Percentiles rank a stretch among this genome's conserved stretches.
Conservation (phyloP, 1,140 invertebrate genomes). For the Cecropterus lyciades region DNA sequence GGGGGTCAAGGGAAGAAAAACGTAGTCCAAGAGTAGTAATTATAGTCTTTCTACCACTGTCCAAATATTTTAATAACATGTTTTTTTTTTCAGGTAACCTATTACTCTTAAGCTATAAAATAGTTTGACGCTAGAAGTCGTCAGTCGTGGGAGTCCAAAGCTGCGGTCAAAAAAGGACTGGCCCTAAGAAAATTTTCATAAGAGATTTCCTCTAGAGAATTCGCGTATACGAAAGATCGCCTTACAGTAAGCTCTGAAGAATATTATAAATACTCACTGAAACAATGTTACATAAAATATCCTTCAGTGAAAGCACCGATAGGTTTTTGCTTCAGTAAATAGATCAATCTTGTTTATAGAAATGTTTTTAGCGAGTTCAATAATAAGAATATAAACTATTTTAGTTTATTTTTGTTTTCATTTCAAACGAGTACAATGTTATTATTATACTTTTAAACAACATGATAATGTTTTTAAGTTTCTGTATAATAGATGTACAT, state of each 20-base stretch:
- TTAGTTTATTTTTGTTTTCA: too few species aligned
- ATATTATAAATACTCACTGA: conserved; percentile 12
- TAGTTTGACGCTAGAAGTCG: background rate
- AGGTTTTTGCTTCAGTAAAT: background rate
- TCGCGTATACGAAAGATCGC: conserved; percentile 12
- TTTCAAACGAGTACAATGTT: too few species aligned
- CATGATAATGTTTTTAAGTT: too few species aligned
- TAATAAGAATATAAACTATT: background rate
- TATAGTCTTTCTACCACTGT: too few species aligned
- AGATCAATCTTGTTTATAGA: background rate
- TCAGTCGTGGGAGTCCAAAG: background rate
- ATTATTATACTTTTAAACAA: too few species aligned
- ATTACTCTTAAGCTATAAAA: too few species aligned
- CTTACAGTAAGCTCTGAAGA: conserved; percentile 19
- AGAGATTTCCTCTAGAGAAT: conserved; percentile 21
- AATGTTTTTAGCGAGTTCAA: background rate
- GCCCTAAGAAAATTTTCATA: conserved; percentile 27
- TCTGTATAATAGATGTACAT: too few species aligned
- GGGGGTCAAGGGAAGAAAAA: too few species aligned
- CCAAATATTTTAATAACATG: too few species aligned
- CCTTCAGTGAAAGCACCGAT: background rate
- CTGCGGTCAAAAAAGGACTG: conserved; percentile 21
- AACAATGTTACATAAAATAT: conserved; percentile 3
- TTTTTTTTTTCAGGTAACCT: too few species aligned
- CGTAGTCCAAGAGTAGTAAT: too few species aligned